Conservation (phyloP, 2,888 invertebrate genomes). For the Ornithoptera alexandrae region DNA sequence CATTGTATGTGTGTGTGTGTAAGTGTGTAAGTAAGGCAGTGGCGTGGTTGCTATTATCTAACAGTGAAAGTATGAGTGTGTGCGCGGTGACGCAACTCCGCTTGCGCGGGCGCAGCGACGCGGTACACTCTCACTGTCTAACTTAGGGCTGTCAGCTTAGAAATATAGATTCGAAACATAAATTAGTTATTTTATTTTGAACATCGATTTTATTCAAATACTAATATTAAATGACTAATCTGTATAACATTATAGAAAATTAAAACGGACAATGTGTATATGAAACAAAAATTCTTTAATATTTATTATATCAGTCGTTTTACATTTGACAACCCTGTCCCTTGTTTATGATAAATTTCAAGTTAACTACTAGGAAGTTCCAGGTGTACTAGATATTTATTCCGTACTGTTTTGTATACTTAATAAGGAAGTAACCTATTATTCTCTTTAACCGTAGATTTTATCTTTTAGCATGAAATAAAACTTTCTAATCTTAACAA, state of each 20-base stretch:
- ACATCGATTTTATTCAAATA: not conserved
- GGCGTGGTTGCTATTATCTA: constrained; percentile 70
- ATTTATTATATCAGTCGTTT: not conserved
- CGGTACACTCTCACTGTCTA: constrained; percentile 64
- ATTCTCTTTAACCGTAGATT: not conserved
- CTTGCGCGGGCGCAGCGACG: constrained; percentile 44
- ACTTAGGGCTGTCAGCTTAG: constrained; percentile 31
- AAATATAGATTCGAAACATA: not conserved
- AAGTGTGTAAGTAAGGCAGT: constrained; percentile 76
- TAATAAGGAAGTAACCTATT: constrained; percentile 28
- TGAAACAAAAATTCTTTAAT: too few species aligned
- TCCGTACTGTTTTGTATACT: constrained; percentile 39
- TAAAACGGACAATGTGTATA: too few species aligned
- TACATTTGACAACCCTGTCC: constrained; percentile 13
- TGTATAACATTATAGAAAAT: too few species aligned
- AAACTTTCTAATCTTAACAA: not conserved
- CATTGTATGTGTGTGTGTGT: constrained; percentile 55
- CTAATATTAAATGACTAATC: not conserved
- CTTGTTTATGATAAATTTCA: constrained; percentile 58
- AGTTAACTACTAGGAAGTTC: constrained; percentile 67
- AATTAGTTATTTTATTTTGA: not conserved
- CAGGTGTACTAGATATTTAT: constrained; percentile 51
- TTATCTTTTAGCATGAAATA: not conserved
- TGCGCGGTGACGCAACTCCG: constrained; percentile 66
- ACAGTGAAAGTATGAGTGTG: constrained; percentile 77